A percentile compares a stretch with the other conserved stretches of the same genome.
Conservation (phyloP, 2,888 invertebrate species). For the Ellobium chinense region DNA sequence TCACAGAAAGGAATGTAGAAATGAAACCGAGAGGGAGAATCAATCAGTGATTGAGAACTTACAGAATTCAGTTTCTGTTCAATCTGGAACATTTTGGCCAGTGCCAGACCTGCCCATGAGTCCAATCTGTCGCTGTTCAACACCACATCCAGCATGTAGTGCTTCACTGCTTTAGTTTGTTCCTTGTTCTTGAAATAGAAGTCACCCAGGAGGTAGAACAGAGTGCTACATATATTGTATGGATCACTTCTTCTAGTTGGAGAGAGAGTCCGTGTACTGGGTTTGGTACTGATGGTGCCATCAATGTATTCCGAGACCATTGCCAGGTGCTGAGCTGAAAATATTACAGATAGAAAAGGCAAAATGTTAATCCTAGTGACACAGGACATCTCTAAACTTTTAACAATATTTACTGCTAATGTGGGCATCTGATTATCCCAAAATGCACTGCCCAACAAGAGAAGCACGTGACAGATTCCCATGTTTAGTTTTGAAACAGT, state of each 20-base stretch:
- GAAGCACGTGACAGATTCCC: no score
- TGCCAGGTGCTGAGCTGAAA: slow-evolving; percentile 78
- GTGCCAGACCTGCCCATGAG: slow-evolving; percentile 95
- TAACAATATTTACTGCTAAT: no score
- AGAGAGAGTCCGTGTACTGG: slow-evolving; percentile 67
- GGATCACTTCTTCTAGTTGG: slow-evolving; percentile 51
- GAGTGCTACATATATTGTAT: slow-evolving; percentile 60
- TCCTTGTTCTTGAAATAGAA: slow-evolving; percentile 94
- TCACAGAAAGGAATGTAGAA: no score
- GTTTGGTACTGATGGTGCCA: slow-evolving; percentile 82
- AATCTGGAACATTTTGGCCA: slow-evolving; percentile 84
- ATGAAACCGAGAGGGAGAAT: not conserved
- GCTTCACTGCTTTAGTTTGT: slow-evolving; percentile 86
- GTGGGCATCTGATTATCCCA: no score
- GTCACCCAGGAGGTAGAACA: slow-evolving; percentile 95
- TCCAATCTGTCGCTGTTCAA: slow-evolving; percentile 89
- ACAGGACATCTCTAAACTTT: no score
- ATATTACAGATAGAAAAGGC: no score
- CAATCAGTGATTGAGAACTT: slow-evolving; percentile 62
- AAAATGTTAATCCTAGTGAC: no score
- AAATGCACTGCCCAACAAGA: no score
- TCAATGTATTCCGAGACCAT: slow-evolving; percentile 86
- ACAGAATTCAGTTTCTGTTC: slow-evolving; percentile 89
- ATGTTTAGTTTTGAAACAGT: no score
- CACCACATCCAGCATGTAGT: slow-evolving; percentile 90